These are phyloP conservation scores for Lepetodrilus schrolli DNA, from an alignment of 2,888 invertebrate species.

Conservation along the genomic window DNA sequence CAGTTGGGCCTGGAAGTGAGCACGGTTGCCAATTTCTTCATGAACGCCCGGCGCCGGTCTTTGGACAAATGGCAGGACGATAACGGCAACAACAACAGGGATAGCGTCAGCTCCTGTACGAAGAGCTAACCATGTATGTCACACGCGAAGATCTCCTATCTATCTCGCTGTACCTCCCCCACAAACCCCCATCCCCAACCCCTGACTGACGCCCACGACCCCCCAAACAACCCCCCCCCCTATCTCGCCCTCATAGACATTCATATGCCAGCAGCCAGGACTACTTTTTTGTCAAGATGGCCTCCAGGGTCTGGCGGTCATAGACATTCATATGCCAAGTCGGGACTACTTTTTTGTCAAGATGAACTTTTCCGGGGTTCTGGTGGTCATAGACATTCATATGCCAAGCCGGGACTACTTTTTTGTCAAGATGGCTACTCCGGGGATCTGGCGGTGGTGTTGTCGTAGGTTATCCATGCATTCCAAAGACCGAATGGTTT, in stretches of 20 bases:
- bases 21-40: constrained; percentile 99
- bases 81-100: constrained; percentile 80
- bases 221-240: too few species aligned
- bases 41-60: constrained; percentile 96
- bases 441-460: not conserved
- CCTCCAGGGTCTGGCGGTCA: not conserved
- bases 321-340: not conserved
- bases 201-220: not conserved
- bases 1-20: constrained; percentile 97
- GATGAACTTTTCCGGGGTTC: too few species aligned
- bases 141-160: constrained; percentile 9
- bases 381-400: not conserved
- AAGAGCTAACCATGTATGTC: constrained; percentile 45
- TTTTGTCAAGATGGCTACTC: not conserved
- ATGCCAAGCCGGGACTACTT: not conserved
- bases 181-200: too few species aligned
- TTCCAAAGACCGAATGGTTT: not conserved
- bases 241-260: constrained; percentile 6
- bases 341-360: not conserved
- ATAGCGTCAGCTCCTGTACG: constrained; percentile 56
- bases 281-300: not conserved
- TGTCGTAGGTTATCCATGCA: constrained; percentile 1
- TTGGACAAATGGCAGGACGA: constrained; percentile 95
- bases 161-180: too few species aligned
- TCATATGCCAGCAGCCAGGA: not conserved